A percentile compares a stretch with the other conserved stretches of the same genome.
phyloP scores from a whole-genome alignment of 2,888 invertebrate genomes.

The Chironomus riparius region DNA sequence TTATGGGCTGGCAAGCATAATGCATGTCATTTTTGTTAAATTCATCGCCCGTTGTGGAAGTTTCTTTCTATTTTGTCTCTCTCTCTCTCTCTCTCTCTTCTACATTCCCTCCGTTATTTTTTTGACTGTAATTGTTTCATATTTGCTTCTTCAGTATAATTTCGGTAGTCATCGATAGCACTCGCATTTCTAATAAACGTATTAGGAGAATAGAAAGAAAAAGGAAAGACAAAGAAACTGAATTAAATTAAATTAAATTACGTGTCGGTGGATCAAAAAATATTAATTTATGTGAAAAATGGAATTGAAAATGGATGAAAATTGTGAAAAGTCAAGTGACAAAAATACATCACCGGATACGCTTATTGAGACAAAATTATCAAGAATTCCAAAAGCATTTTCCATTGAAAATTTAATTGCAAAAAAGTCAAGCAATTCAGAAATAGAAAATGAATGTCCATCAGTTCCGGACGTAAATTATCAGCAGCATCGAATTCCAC shows the following conservation, averaged over 20 bases:
- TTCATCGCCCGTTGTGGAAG: constrained; percentile 3
- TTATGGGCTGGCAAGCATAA: constrained; percentile 23
- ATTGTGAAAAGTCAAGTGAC: constrained; percentile 1
- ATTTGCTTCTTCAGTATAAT: constrained; percentile 15
- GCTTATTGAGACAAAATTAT: constrained; percentile 32
- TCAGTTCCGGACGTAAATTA: neutral
- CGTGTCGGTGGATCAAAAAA: neutral
- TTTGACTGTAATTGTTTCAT: neutral
- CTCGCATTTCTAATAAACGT: neutral
- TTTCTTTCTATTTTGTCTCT: neutral
- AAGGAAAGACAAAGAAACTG: neutral
- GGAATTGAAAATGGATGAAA: constrained; percentile 5
- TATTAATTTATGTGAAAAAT: neutral
- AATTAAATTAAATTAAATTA: neutral
- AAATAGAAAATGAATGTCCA: neutral
- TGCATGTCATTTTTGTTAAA: constrained; percentile 24
- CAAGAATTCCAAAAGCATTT: constrained; percentile 40
- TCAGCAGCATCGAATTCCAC: neutral
- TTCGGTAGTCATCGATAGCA: constrained; percentile 16
- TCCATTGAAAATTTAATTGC: constrained; percentile 42
- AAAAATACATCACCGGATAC: constrained; percentile 5
- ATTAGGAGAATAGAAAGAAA: too few species aligned
- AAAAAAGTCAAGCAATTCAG: constrained; percentile 27
- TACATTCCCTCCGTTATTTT: constrained; percentile 1
- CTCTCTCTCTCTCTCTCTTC: constrained; percentile 3